phyloP scores from a whole-genome alignment of 2,797 vertebrate genomes.

The Lateolabrax maculatus region DNA sequence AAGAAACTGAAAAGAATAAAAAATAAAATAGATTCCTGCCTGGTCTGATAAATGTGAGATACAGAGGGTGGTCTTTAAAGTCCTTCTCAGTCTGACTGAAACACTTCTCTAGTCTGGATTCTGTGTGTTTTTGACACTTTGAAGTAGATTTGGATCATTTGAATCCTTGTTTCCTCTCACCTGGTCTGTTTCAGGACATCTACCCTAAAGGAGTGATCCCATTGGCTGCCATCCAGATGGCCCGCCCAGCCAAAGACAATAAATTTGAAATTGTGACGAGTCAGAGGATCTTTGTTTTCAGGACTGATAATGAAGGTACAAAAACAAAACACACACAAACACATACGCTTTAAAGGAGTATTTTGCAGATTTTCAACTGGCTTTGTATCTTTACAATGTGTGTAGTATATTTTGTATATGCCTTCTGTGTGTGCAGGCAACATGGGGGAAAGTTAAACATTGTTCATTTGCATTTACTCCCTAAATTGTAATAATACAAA shows the following conservation, averaged over 20 bases:
- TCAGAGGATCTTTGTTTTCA: slow-evolving; percentile 94
- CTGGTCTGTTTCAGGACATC: slow-evolving; percentile 86
- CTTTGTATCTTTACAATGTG: no score
- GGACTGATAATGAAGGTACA: slow-evolving; percentile 94
- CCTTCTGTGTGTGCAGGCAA: no score
- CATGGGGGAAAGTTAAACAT: no score
- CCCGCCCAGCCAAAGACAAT: slow-evolving; percentile 93
- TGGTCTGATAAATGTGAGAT: no score
- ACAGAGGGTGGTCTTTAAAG: background rate
- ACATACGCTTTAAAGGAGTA: no score
- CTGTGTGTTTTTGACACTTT: background rate
- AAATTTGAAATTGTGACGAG: slow-evolving; percentile 97
- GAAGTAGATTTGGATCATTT: background rate
- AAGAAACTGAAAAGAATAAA: no score
- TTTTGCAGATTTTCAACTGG: no score
- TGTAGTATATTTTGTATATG: no score
- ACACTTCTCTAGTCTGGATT: background rate
- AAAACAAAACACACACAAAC: background rate
- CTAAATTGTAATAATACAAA: no score
- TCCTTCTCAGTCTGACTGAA: background rate
- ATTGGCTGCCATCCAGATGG: slow-evolving; percentile 92
- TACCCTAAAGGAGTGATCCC: slow-evolving; percentile 97
- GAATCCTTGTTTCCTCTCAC: background rate
- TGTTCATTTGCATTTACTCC: no score
- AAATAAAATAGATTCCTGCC: no score